Percentiles rank a stretch among this genome's conserved stretches.
Evolutionary conservation across 2,113 vertebrate species (phyloP).

Genomic region (Parus major): DNA sequence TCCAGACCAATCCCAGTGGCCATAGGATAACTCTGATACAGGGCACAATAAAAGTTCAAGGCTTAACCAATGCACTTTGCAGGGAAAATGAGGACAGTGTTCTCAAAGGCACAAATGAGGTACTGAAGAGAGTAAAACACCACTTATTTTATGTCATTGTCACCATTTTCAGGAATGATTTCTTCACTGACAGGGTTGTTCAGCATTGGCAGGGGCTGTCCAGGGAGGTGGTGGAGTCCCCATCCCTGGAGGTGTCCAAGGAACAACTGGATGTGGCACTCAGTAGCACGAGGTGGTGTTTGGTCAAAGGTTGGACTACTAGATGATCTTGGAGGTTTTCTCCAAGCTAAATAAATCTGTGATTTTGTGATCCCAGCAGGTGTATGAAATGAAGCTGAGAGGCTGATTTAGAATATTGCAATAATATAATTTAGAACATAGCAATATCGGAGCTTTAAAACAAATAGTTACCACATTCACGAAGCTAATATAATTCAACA

Average conservation of each 20-base stretch:
- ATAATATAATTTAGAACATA: too few species aligned
- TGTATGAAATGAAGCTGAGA: background rate
- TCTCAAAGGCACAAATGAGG: background rate
- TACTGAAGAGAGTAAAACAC: background rate
- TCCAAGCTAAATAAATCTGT: background rate
- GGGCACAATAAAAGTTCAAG: background rate
- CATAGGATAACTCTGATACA: background rate
- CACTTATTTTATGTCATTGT: background rate
- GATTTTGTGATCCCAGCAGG: background rate
- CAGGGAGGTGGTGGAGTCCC: background rate
- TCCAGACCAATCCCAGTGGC: background rate
- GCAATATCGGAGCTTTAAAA: background rate
- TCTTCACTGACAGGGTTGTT: background rate
- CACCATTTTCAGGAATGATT: background rate
- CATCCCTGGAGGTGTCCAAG: background rate
- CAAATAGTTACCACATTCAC: background rate
- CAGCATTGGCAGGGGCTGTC: background rate
- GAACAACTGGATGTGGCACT: background rate
- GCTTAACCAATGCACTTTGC: fast-evolving
- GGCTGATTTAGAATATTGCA: background rate
- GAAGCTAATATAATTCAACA: background rate
- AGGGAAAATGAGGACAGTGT: background rate
- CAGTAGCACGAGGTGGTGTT: background rate
- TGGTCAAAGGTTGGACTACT: background rate
- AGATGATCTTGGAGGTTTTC: background rate